Evolutionary conservation across 1,140 invertebrate genomes (phyloP).

Genomic region (Bombus difficillimus): DNA sequence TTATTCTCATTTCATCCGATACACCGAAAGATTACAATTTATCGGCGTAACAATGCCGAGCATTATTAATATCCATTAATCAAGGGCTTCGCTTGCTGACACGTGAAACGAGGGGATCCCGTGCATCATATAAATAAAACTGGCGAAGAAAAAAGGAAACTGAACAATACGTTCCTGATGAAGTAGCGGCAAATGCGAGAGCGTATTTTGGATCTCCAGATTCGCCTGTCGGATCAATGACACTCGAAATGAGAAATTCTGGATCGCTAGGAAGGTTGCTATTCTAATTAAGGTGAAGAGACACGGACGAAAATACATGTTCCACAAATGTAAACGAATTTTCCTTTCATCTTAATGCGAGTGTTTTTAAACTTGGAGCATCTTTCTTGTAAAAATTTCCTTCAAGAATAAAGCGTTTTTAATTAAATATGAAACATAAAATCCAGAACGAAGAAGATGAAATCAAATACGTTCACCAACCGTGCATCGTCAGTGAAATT

Average conservation of each 20-base stretch:
- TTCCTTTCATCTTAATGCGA: too few relatives aligned
- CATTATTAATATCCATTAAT: conserved; percentile 76
- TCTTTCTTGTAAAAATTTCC: too few relatives aligned
- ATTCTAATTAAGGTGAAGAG: neutral
- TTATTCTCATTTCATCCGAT: conserved; percentile 54
- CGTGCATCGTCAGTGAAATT: too few relatives aligned
- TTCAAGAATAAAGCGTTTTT: neutral
- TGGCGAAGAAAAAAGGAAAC: neutral
- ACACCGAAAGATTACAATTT: conserved; percentile 65
- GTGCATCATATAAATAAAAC: conserved; percentile 32
- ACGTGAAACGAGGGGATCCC: conserved; percentile 16
- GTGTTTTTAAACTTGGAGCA: too few relatives aligned
- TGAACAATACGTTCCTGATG: conserved; percentile 32
- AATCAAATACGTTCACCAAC: neutral
- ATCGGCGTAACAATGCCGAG: conserved; percentile 60
- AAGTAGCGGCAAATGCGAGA: conserved; percentile 32
- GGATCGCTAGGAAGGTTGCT: neutral
- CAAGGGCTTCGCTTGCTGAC: conserved; percentile 43
- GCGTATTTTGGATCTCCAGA: conserved; percentile 25
- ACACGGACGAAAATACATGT: neutral
- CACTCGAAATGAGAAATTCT: conserved; percentile 32
- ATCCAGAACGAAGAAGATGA: neutral
- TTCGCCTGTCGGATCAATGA: neutral
- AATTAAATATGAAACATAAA: neutral
- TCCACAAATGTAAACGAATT: neutral